phyloP scores from a whole-genome alignment of 2,888 invertebrate genomes.

The Mesopsocus fuscifrons region DNA sequence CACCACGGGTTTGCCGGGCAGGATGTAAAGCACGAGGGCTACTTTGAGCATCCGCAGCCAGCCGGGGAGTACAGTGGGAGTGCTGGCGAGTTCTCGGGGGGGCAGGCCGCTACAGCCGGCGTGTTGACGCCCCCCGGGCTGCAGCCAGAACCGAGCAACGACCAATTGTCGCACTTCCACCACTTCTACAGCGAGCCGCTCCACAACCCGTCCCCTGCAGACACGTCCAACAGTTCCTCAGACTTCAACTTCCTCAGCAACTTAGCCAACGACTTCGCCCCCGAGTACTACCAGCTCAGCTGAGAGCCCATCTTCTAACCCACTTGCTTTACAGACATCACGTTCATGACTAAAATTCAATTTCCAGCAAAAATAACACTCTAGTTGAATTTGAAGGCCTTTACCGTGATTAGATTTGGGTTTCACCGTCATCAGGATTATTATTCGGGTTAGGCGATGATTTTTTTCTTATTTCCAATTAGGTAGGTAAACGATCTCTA shows the following conservation, averaged over 20 bases:
- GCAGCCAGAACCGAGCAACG: slow-evolving; percentile 36
- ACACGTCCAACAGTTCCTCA: slow-evolving; percentile 80
- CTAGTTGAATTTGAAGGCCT: too few relatives aligned
- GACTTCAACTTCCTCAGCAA: slow-evolving; percentile 88
- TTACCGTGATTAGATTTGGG: not conserved
- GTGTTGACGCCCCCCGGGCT: slow-evolving; percentile 40
- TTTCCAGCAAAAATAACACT: too few relatives aligned
- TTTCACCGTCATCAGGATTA: not conserved
- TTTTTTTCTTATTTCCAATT: too few relatives aligned
- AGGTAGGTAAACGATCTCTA: too few relatives aligned
- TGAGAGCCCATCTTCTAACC: slow-evolving; percentile 25
- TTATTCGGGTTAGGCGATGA: too few relatives aligned
- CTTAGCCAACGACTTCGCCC: slow-evolving; percentile 79
- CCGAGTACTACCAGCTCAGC: slow-evolving; percentile 70
- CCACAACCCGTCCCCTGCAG: slow-evolving; percentile 32
- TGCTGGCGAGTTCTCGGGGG: slow-evolving; percentile 28
- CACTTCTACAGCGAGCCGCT: slow-evolving; percentile 37
- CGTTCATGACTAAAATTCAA: too few relatives aligned
- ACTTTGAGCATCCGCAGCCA: slow-evolving; percentile 31
- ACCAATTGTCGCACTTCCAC: slow-evolving; percentile 48
- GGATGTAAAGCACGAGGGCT: slow-evolving; percentile 30
- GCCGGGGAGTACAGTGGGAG: slow-evolving; percentile 27
- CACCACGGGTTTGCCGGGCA: slow-evolving; percentile 20
- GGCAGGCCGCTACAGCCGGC: slow-evolving; percentile 28
- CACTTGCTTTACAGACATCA: too few relatives aligned